phyloP scores from a whole-genome alignment of 2,888 invertebrate species.

The Drosophila nr. perissopoda region DNA sequence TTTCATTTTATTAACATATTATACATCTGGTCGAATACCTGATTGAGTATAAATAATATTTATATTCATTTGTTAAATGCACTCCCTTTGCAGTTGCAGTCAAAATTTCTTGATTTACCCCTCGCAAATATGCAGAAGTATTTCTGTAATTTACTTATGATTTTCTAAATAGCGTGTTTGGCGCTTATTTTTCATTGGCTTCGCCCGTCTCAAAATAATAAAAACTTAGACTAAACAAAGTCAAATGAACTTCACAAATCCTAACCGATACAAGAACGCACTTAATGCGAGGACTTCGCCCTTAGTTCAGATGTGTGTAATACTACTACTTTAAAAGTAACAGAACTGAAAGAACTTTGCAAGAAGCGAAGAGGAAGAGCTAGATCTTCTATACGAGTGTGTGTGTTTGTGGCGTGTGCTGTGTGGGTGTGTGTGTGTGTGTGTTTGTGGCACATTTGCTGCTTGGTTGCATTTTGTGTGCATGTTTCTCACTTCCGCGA shows the following conservation, averaged over 20 bases:
- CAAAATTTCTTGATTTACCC: background rate
- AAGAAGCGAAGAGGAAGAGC: slow-evolving; percentile 21
- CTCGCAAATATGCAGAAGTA: background rate
- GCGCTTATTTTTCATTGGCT: slow-evolving; percentile 26
- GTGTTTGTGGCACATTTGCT: slow-evolving; percentile 58
- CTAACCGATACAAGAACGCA: slow-evolving; percentile 48
- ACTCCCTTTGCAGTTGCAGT: background rate
- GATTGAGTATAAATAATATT: background rate
- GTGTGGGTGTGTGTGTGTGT: slow-evolving; percentile 14
- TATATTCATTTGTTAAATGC: background rate
- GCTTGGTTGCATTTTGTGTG: slow-evolving; percentile 64
- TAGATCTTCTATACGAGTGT: slow-evolving; percentile 29
- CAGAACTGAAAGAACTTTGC: slow-evolving; percentile 23
- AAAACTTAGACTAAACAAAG: slow-evolving; percentile 22
- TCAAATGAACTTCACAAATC: slow-evolving; percentile 59
- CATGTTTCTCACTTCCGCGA: slow-evolving; percentile 67
- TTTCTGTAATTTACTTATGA: background rate
- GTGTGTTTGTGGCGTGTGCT: slow-evolving; percentile 41
- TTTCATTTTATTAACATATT: background rate
- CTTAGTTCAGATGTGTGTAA: background rate
- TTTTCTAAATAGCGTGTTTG: slow-evolving; percentile 29
- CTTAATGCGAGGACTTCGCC: slow-evolving; percentile 36
- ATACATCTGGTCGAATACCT: background rate
- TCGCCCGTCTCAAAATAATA: background rate
- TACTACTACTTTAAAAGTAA: slow-evolving; percentile 26